Evolutionary conservation across 2,113 vertebrate species (phyloP).

Genomic region (Paradisaea rubra): DNA sequence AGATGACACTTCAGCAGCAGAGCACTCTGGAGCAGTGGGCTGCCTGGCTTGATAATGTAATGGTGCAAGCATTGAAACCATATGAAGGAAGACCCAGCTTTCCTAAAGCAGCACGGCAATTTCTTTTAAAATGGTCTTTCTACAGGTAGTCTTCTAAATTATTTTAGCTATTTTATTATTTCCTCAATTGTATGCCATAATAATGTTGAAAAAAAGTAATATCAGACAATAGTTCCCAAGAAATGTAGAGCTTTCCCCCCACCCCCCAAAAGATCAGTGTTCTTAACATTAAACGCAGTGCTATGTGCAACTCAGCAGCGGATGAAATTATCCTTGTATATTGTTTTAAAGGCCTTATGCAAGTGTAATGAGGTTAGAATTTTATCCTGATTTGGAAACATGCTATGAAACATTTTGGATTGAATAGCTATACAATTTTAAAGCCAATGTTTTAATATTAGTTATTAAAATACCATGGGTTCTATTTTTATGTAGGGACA

Average conservation of each 20-base stretch:
- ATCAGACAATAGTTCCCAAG: neutral
- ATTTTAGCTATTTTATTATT: neutral
- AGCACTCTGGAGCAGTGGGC: conserved; percentile 86
- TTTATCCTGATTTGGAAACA: neutral
- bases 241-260: neutral
- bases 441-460: neutral
- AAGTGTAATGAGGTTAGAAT: neutral
- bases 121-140: conserved; percentile 83
- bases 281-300: neutral
- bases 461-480: neutral
- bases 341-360: neutral
- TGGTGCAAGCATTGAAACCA: conserved; percentile 79
- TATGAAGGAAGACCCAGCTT: conserved; percentile 83
- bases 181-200: neutral
- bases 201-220: neutral
- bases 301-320: neutral
- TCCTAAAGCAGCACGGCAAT: conserved; percentile 80
- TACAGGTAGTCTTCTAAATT: conserved; percentile 63
- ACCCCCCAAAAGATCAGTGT: neutral
- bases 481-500: neutral
- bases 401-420: neutral
- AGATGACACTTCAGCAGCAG: conserved; percentile 84
- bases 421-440: neutral
- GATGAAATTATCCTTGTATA: neutral
- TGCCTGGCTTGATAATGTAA: conserved; percentile 81